A percentile compares a stretch with the other conserved stretches of the same genome.
phyloP scores from a whole-genome alignment of 2,888 invertebrate genomes.

The Agrilus biguttatus region DNA sequence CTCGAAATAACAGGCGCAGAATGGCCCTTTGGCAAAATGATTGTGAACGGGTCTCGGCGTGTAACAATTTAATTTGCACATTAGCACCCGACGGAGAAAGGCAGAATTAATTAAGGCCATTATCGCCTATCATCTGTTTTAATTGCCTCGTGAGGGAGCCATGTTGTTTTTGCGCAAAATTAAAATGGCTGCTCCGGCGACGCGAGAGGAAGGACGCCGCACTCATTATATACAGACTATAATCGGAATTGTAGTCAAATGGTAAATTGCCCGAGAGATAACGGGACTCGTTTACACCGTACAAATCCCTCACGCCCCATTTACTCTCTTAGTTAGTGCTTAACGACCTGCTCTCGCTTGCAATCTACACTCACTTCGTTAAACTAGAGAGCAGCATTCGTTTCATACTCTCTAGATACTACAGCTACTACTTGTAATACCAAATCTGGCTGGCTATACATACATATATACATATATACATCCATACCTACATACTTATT shows the following conservation, averaged over 20 bases:
- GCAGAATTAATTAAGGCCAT: conserved; percentile 37
- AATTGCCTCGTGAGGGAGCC: conserved; percentile 34
- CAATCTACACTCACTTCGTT: no score
- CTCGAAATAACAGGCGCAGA: conserved; percentile 1
- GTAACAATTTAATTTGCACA: conserved; percentile 37
- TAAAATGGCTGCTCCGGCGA: conserved; percentile 31
- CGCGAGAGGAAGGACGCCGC: conserved; percentile 26
- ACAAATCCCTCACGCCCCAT: conserved; percentile 18
- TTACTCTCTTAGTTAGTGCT: conserved; percentile 40
- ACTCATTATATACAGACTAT: conserved; percentile 31
- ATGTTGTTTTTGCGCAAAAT: conserved; percentile 36
- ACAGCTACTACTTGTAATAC: no score
- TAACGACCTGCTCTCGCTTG: not conserved
- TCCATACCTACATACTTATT: no score
- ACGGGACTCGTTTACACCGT: conserved; percentile 24
- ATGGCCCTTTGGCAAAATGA: conserved; percentile 7
- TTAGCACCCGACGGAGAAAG: conserved; percentile 35
- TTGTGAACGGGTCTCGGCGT: conserved; percentile 28
- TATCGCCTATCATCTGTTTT: conserved; percentile 38
- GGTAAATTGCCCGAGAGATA: conserved; percentile 34
- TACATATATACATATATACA: no score
- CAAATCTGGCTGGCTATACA: no score
- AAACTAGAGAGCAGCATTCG: no score
- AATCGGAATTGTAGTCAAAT: conserved; percentile 33
- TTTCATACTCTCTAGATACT: no score